A percentile compares a stretch with the other conserved stretches of the same genome.
Conservation (phyloP, 2,888 invertebrate genomes). For the Nasonia oneida region DNA sequence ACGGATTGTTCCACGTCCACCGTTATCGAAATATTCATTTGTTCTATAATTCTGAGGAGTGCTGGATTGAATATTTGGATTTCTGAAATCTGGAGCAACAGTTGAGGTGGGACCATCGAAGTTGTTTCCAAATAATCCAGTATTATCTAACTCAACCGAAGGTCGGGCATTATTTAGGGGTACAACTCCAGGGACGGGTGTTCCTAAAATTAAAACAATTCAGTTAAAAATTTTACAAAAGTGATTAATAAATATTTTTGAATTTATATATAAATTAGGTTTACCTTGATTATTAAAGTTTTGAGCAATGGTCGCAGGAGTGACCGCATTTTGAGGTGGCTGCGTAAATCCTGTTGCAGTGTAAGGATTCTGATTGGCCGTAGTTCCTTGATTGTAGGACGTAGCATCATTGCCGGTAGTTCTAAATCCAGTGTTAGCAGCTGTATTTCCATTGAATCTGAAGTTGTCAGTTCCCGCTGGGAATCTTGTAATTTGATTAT, state of each 20-base stretch:
- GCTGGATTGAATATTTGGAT: slow-evolving; percentile 50
- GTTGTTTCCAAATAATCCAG: slow-evolving; percentile 57
- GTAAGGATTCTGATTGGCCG: slow-evolving; percentile 35
- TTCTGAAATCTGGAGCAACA: slow-evolving; percentile 32
- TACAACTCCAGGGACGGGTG: slow-evolving; percentile 26
- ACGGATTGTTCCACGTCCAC: slow-evolving; percentile 71
- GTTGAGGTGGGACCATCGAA: slow-evolving; percentile 48
- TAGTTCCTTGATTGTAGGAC: slow-evolving; percentile 36
- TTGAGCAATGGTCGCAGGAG: slow-evolving; percentile 3
- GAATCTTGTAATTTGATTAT: slow-evolving; percentile 53
- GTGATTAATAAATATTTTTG: neutral
- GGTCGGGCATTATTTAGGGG: slow-evolving; percentile 44
- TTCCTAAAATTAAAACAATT: slow-evolving; percentile 28
- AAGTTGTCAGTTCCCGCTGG: slow-evolving; percentile 13
- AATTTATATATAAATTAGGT: neutral
- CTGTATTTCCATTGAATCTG: slow-evolving; percentile 6
- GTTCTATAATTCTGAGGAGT: slow-evolving; percentile 67
- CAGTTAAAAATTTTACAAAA: neutral
- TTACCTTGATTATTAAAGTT: slow-evolving; percentile 46
- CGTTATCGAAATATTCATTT: slow-evolving; percentile 73
- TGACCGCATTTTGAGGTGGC: slow-evolving; percentile 10
- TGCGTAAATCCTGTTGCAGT: neutral
- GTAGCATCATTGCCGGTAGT: slow-evolving; percentile 2
- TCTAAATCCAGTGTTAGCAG: slow-evolving; percentile 9
- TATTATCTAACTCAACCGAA: slow-evolving; percentile 51